Conservation (phyloP, 2,888 invertebrate species). For the Dynastes hyllus region DNA sequence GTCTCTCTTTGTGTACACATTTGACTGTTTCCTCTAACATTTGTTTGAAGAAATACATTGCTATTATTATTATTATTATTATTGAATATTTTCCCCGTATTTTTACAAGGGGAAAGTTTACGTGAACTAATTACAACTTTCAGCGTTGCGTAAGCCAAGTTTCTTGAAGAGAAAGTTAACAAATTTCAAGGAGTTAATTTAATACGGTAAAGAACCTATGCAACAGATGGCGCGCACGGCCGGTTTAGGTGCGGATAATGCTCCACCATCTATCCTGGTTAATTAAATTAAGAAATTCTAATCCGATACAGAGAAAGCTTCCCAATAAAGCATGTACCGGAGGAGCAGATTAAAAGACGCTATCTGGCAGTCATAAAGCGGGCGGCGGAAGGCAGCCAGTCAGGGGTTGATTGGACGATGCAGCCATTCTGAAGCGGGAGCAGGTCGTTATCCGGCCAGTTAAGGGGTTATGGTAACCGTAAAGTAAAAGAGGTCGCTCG, state of each 20-base stretch:
- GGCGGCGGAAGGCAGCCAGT: constrained; percentile 57
- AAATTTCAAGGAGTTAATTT: constrained; percentile 20
- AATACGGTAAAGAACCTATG: constrained; percentile 14
- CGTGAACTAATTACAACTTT: constrained; percentile 3
- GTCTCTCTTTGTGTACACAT: no score
- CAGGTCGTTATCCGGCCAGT: constrained; percentile 62
- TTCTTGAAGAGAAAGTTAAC: constrained; percentile 17
- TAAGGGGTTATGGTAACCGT: constrained; percentile 55
- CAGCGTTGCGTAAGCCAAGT: not conserved
- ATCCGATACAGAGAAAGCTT: constrained; percentile 35
- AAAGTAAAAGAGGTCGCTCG: constrained; percentile 30
- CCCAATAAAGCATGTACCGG: constrained; percentile 50
- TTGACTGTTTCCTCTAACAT: no score
- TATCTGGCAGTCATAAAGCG: constrained; percentile 55
- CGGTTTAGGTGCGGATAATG: constrained; percentile 29
- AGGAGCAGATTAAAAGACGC: constrained; percentile 60
- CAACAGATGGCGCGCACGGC: constrained; percentile 27
- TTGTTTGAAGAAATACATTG: no score
- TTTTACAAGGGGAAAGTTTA: no score
- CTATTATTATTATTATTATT: no score
- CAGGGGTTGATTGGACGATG: constrained; percentile 63
- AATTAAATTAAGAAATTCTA: constrained; percentile 44
- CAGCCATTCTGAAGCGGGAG: constrained; percentile 65
- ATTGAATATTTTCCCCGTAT: no score
- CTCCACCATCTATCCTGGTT: constrained; percentile 25